Base-by-base conservation (phyloP, 2,113 vertebrate species). In the Lamprotornis superbus region DNA sequence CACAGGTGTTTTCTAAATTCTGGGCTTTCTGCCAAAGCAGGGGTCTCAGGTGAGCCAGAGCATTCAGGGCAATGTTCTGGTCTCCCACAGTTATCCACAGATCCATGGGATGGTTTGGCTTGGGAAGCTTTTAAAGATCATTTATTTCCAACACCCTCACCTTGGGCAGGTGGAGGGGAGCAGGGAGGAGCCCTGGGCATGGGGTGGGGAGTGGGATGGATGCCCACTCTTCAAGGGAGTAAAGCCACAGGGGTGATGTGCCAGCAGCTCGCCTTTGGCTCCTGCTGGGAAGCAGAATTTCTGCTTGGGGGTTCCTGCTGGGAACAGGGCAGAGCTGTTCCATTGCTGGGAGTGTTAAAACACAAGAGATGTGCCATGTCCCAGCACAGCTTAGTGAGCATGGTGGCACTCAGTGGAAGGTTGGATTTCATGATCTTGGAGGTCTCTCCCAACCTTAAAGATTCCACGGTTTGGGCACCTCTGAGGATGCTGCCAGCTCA, bases 271-370 rank as follows among this genome's bases (percentile, higher is more conserved):
- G 4, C 20, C 42, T 47, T 56, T 10, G 10, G 70, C 35, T 12
- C 0, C 1, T 10, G 69, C 0, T 2, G 5, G 40, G 74, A 52
- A 22, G 23, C 0, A 3, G 30, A 20, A 61, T 2, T 52, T n/a
- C 12, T 49, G 74, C 65, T 11, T 0, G 7, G 40, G 37, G n/a
- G 12, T 0, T 39, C 19, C 61, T 75, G 53, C 69, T 59, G 20
- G 33, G 35, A 59, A 13, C 55, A 69, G 24, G n/a, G 47, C 30
- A 52, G 17, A 9, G 55, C 12, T 33, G 52, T 53, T 35, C 35
- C 40, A 5, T 7, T 15, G 3, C 1, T 69, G 70, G 25, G 15
- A 49, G 21, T 1, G 40, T 8, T 42, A 27, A 35, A 76, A 15
- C 42, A 13, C 0, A 0, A 55, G 47, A 55, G 63, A 16, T 16